These are phyloP conservation scores for Coccyzus lansbergi DNA, from an alignment of 2,797 vertebrate species.

Conservation along the genomic window DNA sequence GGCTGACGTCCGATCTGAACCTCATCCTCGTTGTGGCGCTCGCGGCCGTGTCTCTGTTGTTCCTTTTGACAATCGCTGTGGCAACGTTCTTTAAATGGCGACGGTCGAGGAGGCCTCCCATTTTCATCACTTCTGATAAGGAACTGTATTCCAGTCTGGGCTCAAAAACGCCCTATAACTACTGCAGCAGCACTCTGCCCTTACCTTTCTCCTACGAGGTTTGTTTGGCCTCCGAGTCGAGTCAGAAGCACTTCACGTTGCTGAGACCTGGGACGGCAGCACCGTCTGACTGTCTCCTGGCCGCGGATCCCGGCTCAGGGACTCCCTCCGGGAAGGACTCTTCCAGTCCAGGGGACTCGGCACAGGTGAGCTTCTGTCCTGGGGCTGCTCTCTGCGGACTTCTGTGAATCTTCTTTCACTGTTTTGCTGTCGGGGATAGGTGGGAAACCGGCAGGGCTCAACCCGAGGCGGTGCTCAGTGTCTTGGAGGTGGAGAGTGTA, in stretches of 20 bases:
- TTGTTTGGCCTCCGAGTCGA: conserved; percentile 32
- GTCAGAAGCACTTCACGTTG: conserved; percentile 56
- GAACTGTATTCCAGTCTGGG: conserved; percentile 47
- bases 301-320: not conserved
- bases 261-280: not conserved
- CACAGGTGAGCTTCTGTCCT: conserved; percentile 35
- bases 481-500: fast-evolving
- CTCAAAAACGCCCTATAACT: conserved; percentile 28
- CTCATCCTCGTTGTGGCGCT: conserved; percentile 50
- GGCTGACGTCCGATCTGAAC: conserved; percentile 32
- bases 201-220: conserved; percentile 61
- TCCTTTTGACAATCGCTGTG: conserved; percentile 41
- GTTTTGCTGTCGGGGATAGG: fast-evolving
- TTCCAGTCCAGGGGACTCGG: not conserved
- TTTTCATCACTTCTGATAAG: conserved; percentile 39
- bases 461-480: fast-evolving
- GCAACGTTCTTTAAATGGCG: conserved; percentile 29
- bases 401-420: fast-evolving
- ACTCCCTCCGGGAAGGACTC: not conserved
- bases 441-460: fast-evolving
- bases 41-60: conserved; percentile 47
- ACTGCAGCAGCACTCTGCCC: conserved; percentile 34
- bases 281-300: not conserved
- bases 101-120: not conserved
- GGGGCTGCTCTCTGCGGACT: fast-evolving